Base-by-base conservation (phyloP, 1,140 invertebrate genomes). In the Camponotus vicinus region DNA sequence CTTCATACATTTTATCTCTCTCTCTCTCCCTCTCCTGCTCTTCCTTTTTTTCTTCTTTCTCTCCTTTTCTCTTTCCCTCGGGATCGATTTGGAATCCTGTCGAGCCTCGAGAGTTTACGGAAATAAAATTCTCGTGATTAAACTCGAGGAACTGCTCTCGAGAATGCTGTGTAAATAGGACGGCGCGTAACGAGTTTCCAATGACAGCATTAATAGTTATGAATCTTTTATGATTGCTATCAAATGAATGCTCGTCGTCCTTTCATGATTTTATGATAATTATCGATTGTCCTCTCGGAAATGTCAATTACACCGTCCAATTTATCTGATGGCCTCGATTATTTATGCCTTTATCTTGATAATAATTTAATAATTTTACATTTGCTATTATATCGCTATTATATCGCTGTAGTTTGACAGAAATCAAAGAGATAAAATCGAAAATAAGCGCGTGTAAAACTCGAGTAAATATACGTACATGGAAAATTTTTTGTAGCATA, bases 81-180 rank as follows among this genome's bases (percentile, higher is more conserved):
- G 67, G 67, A 82, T 82, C 67, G 61, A 82, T 82, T 82, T 73
- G 67, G 49, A 15, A 13, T n/a, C 37, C 37, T 49, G 18, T 59
- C 27, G 78, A n/a, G 66, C 52, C 52, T 32, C 40, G 37, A 61
- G 67, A 59, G 13, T 71, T 82, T 21, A 45, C 66, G 67, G 69
- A 83, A 83, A 83, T 83, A 63, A 73, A 75, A 75, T 83, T 83
- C 42, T 57, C 69, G 27, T 40, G 32, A 83, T 83, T 83, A 45
- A 75, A 18, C 57, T 75, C 40, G 52, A 83, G 18, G 37, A 15
- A 21, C 11, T 13, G 15, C 21, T 13, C 52, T 71, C 4, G 45
- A 52, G 13, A 71, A 8, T 5, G 5, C 32, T 13, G 15, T 69
- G 37, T 59, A 82, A 82, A 61, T 59, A 27, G 7, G 18, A 34